Evolutionary conservation across 2,113 vertebrate species (phyloP).

Genomic region (Rhegmatorhina hoffmannsi): DNA sequence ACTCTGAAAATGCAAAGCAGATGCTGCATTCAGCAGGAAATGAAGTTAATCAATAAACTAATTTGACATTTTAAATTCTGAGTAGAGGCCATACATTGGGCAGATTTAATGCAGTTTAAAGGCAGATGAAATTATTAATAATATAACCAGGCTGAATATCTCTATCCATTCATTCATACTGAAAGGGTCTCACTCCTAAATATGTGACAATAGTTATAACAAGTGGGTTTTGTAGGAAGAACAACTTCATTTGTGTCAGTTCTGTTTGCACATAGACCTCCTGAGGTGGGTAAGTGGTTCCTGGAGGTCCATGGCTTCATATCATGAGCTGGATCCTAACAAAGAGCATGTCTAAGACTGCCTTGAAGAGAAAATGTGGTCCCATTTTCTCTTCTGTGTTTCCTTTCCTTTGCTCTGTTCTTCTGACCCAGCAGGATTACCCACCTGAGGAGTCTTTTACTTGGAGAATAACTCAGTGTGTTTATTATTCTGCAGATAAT

Average conservation of each 20-base stretch:
- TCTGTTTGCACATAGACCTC: background rate
- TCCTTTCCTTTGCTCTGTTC: background rate
- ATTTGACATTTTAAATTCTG: constrained; percentile 30
- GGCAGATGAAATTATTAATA: constrained; percentile 10
- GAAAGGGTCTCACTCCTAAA: background rate
- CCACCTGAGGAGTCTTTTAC: background rate
- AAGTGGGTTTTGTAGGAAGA: background rate
- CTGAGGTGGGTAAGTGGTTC: background rate
- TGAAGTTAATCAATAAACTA: constrained; percentile 44
- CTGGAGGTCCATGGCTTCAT: background rate
- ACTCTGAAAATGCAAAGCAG: constrained; percentile 60
- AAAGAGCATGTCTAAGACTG: background rate
- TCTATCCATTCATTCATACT: background rate
- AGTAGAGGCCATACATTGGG: background rate
- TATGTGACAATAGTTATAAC: background rate
- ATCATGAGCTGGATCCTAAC: background rate
- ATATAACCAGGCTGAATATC: background rate
- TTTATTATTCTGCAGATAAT: background rate
- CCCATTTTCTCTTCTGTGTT: background rate
- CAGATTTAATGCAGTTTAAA: constrained; percentile 14
- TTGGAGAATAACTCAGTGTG: background rate
- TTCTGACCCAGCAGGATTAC: background rate
- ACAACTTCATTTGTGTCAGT: background rate
- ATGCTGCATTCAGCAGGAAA: constrained; percentile 49
- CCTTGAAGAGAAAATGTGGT: background rate